These are phyloP conservation scores for Copidosoma aretas DNA, from an alignment of 2,888 invertebrate genomes.

Conservation along the genomic window DNA sequence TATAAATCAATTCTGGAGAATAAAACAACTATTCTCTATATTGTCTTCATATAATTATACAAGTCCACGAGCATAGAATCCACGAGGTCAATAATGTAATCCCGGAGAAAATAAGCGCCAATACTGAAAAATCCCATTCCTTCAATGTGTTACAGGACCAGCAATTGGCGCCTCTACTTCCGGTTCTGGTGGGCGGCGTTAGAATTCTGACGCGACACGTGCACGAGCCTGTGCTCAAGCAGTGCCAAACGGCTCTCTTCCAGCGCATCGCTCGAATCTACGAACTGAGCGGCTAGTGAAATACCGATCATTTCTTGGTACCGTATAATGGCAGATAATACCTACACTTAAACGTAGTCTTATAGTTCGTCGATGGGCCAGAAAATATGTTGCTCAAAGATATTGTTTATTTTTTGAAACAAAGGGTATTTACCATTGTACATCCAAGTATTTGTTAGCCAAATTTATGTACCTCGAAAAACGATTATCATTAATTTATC, in stretches of 20 bases:
- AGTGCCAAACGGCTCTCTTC: conserved; percentile 66
- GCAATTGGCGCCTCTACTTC: conserved; percentile 66
- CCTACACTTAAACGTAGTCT: neutral
- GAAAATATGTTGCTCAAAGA: too few species aligned
- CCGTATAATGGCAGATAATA: neutral
- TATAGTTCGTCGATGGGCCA: neutral
- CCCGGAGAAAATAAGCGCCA: conserved; percentile 2
- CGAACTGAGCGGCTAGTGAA: conserved; percentile 58
- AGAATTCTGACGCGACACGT: conserved; percentile 67
- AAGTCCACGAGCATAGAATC: neutral
- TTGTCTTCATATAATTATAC: neutral
- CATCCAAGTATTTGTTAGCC: too few species aligned
- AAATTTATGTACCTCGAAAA: too few species aligned
- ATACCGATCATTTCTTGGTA: neutral
- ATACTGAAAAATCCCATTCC: conserved; percentile 31
- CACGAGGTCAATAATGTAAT: neutral
- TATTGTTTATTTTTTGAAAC: too few species aligned
- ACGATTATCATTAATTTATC: too few species aligned
- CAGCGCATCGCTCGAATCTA: conserved; percentile 65
- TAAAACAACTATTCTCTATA: neutral
- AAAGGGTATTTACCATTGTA: too few species aligned
- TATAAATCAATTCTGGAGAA: too few species aligned
- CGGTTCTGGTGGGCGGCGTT: conserved; percentile 67
- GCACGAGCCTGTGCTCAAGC: conserved; percentile 65
- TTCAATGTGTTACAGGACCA: conserved; percentile 58